Evolutionary conservation across 2,113 vertebrate genomes (phyloP).

Genomic region (Patagioenas fasciata): DNA sequence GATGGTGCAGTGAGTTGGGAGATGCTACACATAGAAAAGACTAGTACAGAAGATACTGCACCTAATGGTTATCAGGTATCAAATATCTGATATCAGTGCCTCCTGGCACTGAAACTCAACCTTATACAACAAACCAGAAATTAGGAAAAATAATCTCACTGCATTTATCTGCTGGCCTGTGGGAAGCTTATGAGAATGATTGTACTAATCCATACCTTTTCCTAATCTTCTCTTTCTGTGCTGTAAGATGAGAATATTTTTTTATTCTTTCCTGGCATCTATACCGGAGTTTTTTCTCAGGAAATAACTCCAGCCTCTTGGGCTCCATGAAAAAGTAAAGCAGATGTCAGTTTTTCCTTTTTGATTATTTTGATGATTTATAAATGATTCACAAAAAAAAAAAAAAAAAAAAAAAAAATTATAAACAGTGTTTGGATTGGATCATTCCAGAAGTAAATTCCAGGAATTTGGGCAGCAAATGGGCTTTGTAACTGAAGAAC

Average conservation of each 20-base stretch:
- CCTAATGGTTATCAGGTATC: background rate
- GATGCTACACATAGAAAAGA: accelerated
- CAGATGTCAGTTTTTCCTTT: background rate
- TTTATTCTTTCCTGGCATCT: background rate
- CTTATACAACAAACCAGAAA: background rate
- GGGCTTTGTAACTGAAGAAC: background rate
- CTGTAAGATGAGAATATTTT: background rate
- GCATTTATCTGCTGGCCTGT: background rate
- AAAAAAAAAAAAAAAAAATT: background rate
- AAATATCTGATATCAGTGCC: background rate
- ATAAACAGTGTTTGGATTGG: background rate
- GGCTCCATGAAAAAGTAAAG: background rate
- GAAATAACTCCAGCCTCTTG: background rate
- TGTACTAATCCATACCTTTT: background rate
- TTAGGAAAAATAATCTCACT: background rate
- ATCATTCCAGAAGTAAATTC: background rate
- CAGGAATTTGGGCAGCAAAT: background rate
- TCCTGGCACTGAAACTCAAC: background rate
- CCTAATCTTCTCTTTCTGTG: background rate
- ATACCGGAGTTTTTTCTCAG: background rate
- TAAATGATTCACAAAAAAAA: background rate
- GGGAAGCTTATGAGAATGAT: background rate
- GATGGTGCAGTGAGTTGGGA: background rate
- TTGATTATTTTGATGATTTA: background rate
- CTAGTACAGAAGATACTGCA: background rate